Evolutionary conservation across 53 echinoderm and acorn worm genomes (phyloP).

Genomic region (Luidia sarsii): DNA sequence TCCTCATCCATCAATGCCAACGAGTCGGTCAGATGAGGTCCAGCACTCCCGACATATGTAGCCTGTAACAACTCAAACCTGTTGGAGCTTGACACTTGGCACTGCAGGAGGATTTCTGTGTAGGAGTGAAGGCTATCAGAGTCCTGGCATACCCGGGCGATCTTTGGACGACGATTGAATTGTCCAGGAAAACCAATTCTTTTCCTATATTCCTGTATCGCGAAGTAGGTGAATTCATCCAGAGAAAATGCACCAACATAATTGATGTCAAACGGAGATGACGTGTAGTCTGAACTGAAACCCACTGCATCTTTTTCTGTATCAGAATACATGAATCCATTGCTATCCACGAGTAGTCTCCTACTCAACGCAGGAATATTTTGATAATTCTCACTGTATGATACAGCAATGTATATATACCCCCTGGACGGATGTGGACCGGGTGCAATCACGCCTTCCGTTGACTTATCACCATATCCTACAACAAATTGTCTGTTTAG

Average conservation of each 20-base stretch:
- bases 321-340: not conserved
- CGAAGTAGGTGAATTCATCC: slow-evolving; percentile 46
- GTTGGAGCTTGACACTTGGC: slow-evolving; percentile 1
- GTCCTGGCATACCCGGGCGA: slow-evolving; percentile 34
- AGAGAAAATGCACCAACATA: slow-evolving; percentile 22
- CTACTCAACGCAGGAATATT: not conserved
- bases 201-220: not conserved
- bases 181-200: too few species aligned
- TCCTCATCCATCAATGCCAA: slow-evolving; percentile 17
- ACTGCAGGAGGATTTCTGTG: slow-evolving; percentile 68
- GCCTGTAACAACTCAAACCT: slow-evolving; percentile 45
- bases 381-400: not conserved
- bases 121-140: slow-evolving; percentile 26
- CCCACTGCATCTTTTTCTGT: not conserved
- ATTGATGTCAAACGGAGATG: not conserved
- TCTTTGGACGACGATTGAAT: slow-evolving; percentile 46
- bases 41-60: slow-evolving; percentile 66
- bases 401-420: slow-evolving; percentile 30
- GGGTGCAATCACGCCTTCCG: slow-evolving; percentile 39
- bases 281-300: not conserved
- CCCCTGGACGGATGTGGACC: not conserved
- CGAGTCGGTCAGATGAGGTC: slow-evolving; percentile 43
- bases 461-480: slow-evolving; percentile 17
- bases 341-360: not conserved
- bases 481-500: not conserved